Conservation (phyloP, 2,113 vertebrate genomes). For the Tenrec ecaudatus region DNA sequence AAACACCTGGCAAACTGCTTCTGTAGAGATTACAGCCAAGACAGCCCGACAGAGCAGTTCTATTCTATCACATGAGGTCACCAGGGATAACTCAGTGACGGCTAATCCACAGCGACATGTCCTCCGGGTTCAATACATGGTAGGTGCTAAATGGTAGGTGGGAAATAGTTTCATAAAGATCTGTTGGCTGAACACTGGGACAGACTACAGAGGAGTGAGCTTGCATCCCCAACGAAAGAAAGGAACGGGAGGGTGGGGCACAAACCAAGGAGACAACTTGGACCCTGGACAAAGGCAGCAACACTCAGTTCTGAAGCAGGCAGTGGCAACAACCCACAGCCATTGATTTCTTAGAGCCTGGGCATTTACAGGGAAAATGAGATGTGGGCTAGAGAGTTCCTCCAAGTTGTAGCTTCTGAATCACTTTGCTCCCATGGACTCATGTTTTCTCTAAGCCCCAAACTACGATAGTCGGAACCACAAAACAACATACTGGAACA, state of each 20-base stretch:
- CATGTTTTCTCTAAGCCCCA: conserved; percentile 36
- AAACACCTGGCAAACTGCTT: not conserved
- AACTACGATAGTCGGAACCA: not conserved
- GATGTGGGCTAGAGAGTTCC: not conserved
- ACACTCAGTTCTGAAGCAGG: conserved; percentile 19
- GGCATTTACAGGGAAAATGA: conserved; percentile 47
- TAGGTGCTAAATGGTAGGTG: not conserved
- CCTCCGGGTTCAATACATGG: not conserved
- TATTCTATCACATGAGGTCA: no score
- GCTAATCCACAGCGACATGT: no score
- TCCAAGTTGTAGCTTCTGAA: conserved; percentile 39
- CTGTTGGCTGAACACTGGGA: not conserved
- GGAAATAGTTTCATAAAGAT: not conserved
- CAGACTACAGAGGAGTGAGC: no score
- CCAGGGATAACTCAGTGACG: no score
- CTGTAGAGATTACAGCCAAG: not conserved
- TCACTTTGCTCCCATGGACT: conserved; percentile 31
- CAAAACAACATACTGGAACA: not conserved
- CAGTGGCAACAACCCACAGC: conserved; percentile 9
- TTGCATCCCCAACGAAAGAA: not conserved
- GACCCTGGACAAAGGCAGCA: conserved; percentile 35
- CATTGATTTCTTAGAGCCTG: conserved; percentile 50
- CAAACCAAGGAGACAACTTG: conserved; percentile 36
- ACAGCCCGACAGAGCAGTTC: no score
- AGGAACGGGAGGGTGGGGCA: not conserved